Conservation (phyloP, 2,888 invertebrate species). For the Dasypolia templi region DNA sequence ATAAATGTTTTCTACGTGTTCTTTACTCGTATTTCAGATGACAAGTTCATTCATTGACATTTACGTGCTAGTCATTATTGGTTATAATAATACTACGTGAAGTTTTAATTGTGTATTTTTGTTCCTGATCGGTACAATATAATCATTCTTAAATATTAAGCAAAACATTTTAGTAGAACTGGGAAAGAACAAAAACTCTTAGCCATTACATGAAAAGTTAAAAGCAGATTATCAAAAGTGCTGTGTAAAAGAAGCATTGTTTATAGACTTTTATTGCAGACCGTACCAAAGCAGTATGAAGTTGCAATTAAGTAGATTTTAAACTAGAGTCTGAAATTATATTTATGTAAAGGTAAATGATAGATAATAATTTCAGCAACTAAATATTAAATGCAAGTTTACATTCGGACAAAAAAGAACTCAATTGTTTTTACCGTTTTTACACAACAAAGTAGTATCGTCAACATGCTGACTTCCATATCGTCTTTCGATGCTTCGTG, state of each 20-base stretch:
- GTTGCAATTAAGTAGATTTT: not conserved
- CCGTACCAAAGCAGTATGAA: not conserved
- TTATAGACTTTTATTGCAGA: not conserved
- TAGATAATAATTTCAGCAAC: not conserved
- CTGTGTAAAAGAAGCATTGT: not conserved
- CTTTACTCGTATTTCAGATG: not conserved
- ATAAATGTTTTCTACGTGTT: not conserved
- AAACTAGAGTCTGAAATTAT: not conserved
- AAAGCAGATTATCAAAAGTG: not conserved
- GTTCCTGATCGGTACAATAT: not conserved
- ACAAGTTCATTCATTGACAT: not conserved
- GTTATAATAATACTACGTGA: not conserved
- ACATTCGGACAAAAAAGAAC: not conserved
- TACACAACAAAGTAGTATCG: not conserved
- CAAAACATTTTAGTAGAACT: not conserved
- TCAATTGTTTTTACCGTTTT: too few relatives aligned
- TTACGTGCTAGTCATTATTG: not conserved
- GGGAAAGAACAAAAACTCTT: too few relatives aligned
- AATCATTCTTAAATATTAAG: too few relatives aligned
- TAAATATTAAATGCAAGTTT: not conserved
- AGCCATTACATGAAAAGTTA: not conserved
- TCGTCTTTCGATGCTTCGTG: constrained; percentile 16
- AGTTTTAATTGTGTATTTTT: not conserved
- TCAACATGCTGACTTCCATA: not conserved
- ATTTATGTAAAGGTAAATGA: not conserved